A percentile compares a stretch with the other conserved stretches of the same genome.
Conservation (phyloP, 1,140 invertebrate species). For the Lasaia peninsularis region DNA sequence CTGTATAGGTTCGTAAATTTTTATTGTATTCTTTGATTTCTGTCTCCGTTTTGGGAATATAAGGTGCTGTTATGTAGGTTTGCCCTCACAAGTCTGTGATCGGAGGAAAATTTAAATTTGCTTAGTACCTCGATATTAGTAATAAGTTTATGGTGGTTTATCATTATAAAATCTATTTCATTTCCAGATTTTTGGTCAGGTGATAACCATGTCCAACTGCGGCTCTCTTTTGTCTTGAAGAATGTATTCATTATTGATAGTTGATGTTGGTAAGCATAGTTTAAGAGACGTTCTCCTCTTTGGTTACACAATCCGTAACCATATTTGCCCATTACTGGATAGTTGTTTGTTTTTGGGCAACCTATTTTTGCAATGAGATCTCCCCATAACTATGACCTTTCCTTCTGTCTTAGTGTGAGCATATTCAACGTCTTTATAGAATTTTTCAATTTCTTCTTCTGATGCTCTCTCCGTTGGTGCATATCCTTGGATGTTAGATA, state of each 20-base stretch:
- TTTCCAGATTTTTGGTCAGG: too few species aligned
- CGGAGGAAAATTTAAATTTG: background rate
- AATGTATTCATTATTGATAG: too few species aligned
- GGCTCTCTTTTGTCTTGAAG: background rate
- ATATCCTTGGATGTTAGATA: constrained; percentile 10
- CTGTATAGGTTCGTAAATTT: background rate
- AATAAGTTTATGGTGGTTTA: background rate
- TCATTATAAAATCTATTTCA: too few species aligned
- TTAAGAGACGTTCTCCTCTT: constrained; percentile 1
- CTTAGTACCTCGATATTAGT: background rate
- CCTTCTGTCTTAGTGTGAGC: background rate
- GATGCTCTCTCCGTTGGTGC: background rate
- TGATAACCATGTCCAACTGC: background rate
- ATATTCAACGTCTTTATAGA: constrained; percentile 5
- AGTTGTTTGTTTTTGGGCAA: background rate
- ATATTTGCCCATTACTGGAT: constrained; percentile 9
- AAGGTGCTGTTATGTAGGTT: background rate
- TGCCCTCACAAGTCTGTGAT: background rate
- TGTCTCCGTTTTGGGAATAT: background rate
- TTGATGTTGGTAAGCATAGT: background rate
- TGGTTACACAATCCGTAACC: constrained; percentile 4
- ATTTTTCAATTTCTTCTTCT: constrained; percentile 5
- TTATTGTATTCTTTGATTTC: background rate
- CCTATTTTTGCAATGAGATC: constrained; percentile 13
- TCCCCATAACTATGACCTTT: too few species aligned